Base-by-base conservation (phyloP, 2,113 vertebrate species). In the Sorex fumeus region DNA sequence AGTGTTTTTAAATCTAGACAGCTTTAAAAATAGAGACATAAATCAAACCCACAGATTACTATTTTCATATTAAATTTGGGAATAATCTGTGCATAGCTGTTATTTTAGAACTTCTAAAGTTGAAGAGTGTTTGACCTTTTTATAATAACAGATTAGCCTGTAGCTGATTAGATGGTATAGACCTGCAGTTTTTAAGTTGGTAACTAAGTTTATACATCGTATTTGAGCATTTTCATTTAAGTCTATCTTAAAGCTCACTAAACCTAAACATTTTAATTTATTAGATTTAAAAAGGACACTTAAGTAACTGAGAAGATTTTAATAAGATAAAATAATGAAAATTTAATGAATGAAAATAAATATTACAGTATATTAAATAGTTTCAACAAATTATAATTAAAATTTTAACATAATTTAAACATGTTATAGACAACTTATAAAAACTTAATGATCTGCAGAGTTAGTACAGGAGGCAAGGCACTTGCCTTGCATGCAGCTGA, bases 11-110 rank as follows among this genome's bases (percentile, higher is more conserved):
- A 89, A 90, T 71, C 78, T 69, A 79, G 12, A 47, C 62, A 76
- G 69, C 88, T n/a, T 91, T 81, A 83, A 81, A 93, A 87, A 95
- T 60, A 72, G 43, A 87, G 57, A 69, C 67, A 93, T 9, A 81
- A 88, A 81, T 81, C 64, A 93, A 93, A 82, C 19, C 64, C 82
- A 82, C 18, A 86, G 30, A 70, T 71, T 84, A 91, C 75, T 76
- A 84, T 71, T 82, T 91, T 91, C 60, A 74, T 27, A 80, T 60
- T 88, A 74, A 69, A 62, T 84, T 84, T 67, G 34, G 34, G 30
- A 78, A 72, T 94, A 77, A 77, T 79, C 57, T 79, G 62, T 47
- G n/a, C 13, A 64, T 88, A 75, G 60, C 69, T 89, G 67, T 47
- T 85, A 36, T 64, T 91, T 91, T 16, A 88, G 32, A 84, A 45